Evolutionary conservation across 2,888 invertebrate genomes (phyloP).

Genomic region (Anoplius nigerrimus): DNA sequence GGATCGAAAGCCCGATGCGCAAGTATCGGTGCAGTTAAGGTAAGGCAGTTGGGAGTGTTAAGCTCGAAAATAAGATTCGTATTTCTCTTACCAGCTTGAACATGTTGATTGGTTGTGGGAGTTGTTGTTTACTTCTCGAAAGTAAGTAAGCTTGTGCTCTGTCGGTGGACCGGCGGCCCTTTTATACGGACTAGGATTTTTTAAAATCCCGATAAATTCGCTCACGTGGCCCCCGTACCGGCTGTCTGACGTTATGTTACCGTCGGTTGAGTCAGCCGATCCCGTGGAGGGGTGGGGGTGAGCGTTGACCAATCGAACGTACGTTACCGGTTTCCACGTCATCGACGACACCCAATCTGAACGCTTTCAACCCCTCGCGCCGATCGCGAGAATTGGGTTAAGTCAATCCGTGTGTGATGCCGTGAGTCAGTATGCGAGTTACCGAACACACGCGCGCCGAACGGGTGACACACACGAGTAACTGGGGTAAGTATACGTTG

Average conservation of each 20-base stretch:
- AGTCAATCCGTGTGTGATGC: constrained; percentile 42
- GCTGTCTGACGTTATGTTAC: constrained; percentile 61
- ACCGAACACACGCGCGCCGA: constrained; percentile 3
- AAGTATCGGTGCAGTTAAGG: no score
- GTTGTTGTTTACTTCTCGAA: constrained; percentile 68
- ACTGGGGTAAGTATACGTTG: constrained; percentile 32
- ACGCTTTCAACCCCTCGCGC: constrained; percentile 56
- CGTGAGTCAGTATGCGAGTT: constrained; percentile 6
- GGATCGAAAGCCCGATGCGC: neutral
- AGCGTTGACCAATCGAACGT: constrained; percentile 53
- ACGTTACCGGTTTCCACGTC: constrained; percentile 38
- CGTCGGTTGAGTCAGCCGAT: constrained; percentile 69
- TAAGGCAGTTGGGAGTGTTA: neutral
- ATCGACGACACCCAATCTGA: constrained; percentile 41
- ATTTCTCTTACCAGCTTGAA: constrained; percentile 73
- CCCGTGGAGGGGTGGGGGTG: constrained; percentile 52
- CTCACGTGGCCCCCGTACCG: constrained; percentile 60
- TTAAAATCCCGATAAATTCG: constrained; percentile 64
- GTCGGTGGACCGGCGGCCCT: constrained; percentile 53
- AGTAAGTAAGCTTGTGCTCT: constrained; percentile 67
- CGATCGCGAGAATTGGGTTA: constrained; percentile 53
- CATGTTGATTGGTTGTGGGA: constrained; percentile 68
- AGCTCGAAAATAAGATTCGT: neutral
- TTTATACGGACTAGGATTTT: constrained; percentile 67
- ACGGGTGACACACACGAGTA: neutral